These are phyloP conservation scores for Procavia capensis DNA, from an alignment of 2,113 vertebrate genomes.

Conservation along the genomic window DNA sequence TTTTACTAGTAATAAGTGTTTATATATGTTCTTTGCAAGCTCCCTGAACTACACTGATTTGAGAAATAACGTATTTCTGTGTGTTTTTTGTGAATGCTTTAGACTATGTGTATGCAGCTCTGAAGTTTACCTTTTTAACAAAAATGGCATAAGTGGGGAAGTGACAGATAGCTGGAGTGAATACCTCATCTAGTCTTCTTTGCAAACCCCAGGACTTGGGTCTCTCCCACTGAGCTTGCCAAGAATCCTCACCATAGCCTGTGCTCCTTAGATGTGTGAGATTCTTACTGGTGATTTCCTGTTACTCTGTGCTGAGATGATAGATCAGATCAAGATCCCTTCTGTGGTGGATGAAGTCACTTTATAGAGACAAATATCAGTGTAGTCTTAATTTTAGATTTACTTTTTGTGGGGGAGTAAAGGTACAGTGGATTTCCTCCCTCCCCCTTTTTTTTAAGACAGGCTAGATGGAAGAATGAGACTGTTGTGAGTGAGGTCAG, in stretches of 20 bases:
- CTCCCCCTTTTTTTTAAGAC: background rate
- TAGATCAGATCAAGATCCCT: background rate
- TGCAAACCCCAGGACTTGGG: background rate
- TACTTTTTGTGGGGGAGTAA: background rate
- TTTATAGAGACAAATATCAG: background rate
- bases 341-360: background rate
- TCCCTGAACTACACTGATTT: conserved; percentile 26
- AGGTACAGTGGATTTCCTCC: background rate
- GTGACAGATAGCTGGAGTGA: background rate
- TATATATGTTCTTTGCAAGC: background rate
- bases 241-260: background rate
- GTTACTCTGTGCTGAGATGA: background rate
- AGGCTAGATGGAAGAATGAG: background rate
- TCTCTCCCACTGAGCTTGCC: background rate
- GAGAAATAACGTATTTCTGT: conserved; percentile 24
- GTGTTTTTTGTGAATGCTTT: conserved; percentile 25
- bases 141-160: background rate
- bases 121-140: conserved; percentile 8
- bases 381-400: conserved; percentile 23
- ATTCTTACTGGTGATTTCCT: conserved; percentile 6
- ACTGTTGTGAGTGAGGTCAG: background rate
- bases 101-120: background rate
- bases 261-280: background rate
- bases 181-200: background rate
- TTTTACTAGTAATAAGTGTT: background rate